phyloP scores from a whole-genome alignment of 2,797 vertebrate species.

The Acipenser transmontanus region DNA sequence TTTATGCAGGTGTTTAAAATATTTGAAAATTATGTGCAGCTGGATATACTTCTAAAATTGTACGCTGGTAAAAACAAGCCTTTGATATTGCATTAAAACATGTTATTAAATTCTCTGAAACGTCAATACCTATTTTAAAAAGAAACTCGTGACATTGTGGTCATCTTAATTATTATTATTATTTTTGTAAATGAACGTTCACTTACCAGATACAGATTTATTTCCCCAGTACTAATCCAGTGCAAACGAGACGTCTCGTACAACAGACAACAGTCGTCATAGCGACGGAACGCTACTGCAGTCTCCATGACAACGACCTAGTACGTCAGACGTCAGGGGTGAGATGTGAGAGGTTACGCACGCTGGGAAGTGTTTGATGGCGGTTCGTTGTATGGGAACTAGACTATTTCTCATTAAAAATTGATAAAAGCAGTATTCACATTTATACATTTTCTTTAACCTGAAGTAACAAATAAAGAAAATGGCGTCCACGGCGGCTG shows the following conservation, averaged over 20 bases:
- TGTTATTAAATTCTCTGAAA: too few species aligned
- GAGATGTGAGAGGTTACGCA: constrained; percentile 19
- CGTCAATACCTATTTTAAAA: too few species aligned
- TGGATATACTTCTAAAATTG: too few species aligned
- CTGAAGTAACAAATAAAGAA: constrained; percentile 12
- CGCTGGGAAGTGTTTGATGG: constrained; percentile 42
- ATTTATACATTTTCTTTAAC: neutral
- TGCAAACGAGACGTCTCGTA: neutral
- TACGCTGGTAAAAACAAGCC: too few species aligned
- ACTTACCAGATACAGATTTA: too few species aligned
- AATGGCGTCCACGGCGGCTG: constrained; percentile 93
- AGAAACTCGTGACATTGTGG: too few species aligned
- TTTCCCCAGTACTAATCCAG: neutral
- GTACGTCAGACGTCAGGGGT: constrained; percentile 8
- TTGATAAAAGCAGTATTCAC: neutral
- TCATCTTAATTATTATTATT: too few species aligned
- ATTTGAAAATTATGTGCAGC: too few species aligned
- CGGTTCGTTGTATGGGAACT: constrained; percentile 15
- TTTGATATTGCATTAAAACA: too few species aligned
- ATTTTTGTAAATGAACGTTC: too few species aligned
- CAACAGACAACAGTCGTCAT: constrained; percentile 34
- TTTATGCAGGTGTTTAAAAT: too few species aligned
- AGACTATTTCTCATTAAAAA: neutral
- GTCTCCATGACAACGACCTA: neutral
- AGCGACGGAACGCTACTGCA: constrained; percentile 34